phyloP scores from a whole-genome alignment of 2,113 vertebrate species.

The Phylloscopus trochiloides region DNA sequence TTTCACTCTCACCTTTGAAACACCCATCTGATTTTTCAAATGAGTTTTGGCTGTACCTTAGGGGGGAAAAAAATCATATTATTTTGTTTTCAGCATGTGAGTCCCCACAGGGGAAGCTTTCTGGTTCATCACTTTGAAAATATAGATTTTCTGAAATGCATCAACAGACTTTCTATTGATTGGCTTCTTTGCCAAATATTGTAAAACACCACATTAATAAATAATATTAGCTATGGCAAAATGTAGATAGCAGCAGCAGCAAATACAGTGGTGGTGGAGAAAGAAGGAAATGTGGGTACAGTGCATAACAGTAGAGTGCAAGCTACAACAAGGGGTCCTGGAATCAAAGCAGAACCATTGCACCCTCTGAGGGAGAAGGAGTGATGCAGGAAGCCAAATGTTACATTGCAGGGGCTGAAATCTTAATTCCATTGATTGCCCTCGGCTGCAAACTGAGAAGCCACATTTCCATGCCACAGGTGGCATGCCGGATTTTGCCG shows the following conservation, averaged over 20 bases:
- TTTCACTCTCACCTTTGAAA: neutral
- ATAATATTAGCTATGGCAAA: constrained; percentile 17
- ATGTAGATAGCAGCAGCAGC: neutral
- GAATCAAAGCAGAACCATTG: neutral
- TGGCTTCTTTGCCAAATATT: neutral
- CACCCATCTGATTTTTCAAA: neutral
- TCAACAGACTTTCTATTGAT: constrained; percentile 12
- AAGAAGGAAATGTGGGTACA: neutral
- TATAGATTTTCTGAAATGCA: neutral
- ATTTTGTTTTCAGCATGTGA: neutral
- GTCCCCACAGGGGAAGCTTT: neutral
- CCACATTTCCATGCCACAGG: neutral
- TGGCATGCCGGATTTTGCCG: neutral
- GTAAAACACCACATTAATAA: neutral
- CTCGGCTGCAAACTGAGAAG: neutral
- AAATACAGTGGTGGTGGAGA: neutral
- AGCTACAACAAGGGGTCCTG: neutral
- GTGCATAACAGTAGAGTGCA: neutral
- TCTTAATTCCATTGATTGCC: neutral
- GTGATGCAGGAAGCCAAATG: neutral
- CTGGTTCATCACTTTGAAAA: constrained; percentile 21
- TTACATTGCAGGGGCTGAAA: neutral
- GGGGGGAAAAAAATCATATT: neutral
- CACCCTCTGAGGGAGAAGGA: neutral
- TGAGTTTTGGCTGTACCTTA: neutral